Conservation (phyloP, 2,113 vertebrate species). For the Eurypyga helias region DNA sequence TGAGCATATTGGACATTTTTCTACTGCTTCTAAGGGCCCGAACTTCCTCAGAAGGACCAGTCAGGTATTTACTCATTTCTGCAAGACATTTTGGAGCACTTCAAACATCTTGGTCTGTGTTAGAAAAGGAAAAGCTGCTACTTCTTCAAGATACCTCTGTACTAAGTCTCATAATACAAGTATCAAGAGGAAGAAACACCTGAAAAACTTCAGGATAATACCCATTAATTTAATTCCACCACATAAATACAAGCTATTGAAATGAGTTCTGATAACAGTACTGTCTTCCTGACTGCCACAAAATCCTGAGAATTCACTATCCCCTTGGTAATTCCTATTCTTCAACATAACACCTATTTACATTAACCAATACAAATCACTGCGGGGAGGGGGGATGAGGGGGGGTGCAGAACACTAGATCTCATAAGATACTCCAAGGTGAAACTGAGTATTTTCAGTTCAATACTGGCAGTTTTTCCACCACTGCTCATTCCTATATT, state of each 20-base stretch:
- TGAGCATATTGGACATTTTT: background rate
- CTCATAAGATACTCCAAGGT: accelerated
- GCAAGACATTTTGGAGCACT: background rate
- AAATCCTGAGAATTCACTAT: background rate
- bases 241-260: background rate
- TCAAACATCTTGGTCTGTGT: background rate
- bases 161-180: background rate
- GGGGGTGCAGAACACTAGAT: accelerated
- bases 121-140: background rate
- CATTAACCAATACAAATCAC: background rate
- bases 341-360: background rate
- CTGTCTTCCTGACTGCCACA: background rate
- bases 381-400: accelerated
- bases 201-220: background rate
- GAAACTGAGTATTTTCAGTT: background rate
- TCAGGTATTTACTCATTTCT: background rate
- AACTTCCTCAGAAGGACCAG: background rate
- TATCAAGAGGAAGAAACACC: background rate
- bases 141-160: background rate
- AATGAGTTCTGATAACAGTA: background rate
- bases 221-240: background rate
- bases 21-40: background rate
- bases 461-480: background rate
- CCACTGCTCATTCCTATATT: background rate
- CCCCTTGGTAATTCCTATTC: background rate